Evolutionary conservation across 1,140 invertebrate species (phyloP).

Genomic region (Eumaeus atala): DNA sequence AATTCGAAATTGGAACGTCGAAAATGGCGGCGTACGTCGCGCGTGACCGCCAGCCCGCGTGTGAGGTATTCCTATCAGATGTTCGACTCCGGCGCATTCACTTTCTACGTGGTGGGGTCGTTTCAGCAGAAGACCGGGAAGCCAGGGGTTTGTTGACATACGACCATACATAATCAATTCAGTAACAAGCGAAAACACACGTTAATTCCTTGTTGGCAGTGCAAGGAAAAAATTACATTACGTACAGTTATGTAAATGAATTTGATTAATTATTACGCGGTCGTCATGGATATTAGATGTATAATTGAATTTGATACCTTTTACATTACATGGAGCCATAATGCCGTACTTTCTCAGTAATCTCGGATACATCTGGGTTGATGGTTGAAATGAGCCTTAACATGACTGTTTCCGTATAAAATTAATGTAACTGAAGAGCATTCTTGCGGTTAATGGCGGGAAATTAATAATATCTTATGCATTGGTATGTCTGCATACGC

Average conservation of each 20-base stretch:
- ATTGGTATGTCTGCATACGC: too few relatives aligned
- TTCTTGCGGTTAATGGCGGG: too few relatives aligned
- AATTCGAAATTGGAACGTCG: conserved; percentile 29
- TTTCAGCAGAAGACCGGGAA: conserved; percentile 39
- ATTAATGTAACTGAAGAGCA: too few relatives aligned
- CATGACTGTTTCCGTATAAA: too few relatives aligned
- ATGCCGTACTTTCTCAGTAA: too few relatives aligned
- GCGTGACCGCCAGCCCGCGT: conserved; percentile 46
- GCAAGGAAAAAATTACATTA: conserved; percentile 10
- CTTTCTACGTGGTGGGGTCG: conserved; percentile 56
- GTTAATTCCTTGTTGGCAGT: conserved; percentile 11
- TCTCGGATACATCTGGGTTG: too few relatives aligned
- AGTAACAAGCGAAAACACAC: conserved; percentile 16
- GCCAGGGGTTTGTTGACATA: conserved; percentile 52
- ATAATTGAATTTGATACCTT: too few relatives aligned
- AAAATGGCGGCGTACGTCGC: conserved; percentile 42
- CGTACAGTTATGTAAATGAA: conserved; percentile 14
- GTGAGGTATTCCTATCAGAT: conserved; percentile 31
- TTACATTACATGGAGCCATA: too few relatives aligned
- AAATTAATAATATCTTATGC: too few relatives aligned
- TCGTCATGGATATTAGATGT: neutral
- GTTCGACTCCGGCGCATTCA: conserved; percentile 42
- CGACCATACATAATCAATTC: conserved; percentile 13
- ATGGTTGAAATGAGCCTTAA: too few relatives aligned
- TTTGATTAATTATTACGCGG: neutral